Evolutionary conservation across 1,140 invertebrate species (phyloP).

Genomic region (Campoletis sonorensis): DNA sequence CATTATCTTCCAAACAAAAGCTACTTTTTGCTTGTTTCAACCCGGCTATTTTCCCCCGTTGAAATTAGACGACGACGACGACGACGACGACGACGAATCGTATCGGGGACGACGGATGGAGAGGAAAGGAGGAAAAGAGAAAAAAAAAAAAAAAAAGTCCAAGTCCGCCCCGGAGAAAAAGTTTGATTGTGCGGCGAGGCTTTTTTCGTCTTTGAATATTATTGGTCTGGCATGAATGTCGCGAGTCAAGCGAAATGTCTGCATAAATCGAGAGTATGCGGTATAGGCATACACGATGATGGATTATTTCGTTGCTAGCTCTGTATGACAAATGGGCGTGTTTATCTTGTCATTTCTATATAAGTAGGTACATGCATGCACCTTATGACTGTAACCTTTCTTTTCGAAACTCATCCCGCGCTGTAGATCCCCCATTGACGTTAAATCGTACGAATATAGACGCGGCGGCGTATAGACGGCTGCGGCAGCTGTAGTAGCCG

Average conservation of each 20-base stretch:
- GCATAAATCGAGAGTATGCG: too few species aligned
- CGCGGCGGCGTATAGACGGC: not conserved
- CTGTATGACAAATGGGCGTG: not conserved
- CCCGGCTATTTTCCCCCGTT: not conserved
- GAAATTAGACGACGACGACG: not conserved
- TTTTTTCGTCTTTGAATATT: not conserved
- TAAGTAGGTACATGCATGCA: too few species aligned
- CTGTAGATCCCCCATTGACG: slow-evolving; percentile 63
- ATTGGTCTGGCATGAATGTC: slow-evolving; percentile 11
- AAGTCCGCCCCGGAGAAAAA: not conserved
- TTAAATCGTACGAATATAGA: slow-evolving; percentile 61
- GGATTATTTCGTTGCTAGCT: too few species aligned
- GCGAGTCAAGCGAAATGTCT: slow-evolving; percentile 2
- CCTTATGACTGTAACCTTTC: not conserved
- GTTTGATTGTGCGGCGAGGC: not conserved
- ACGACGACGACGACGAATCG: not conserved
- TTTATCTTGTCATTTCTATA: not conserved
- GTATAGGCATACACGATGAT: too few species aligned
- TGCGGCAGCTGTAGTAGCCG: not conserved
- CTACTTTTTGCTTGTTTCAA: not conserved
- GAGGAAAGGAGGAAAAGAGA: not conserved
- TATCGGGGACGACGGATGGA: not conserved
- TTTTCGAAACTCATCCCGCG: not conserved
- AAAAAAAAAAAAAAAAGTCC: too few species aligned
- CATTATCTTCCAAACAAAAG: not conserved